phyloP scores from a whole-genome alignment of 2,888 invertebrate species.

The Capitulum mitella region DNA sequence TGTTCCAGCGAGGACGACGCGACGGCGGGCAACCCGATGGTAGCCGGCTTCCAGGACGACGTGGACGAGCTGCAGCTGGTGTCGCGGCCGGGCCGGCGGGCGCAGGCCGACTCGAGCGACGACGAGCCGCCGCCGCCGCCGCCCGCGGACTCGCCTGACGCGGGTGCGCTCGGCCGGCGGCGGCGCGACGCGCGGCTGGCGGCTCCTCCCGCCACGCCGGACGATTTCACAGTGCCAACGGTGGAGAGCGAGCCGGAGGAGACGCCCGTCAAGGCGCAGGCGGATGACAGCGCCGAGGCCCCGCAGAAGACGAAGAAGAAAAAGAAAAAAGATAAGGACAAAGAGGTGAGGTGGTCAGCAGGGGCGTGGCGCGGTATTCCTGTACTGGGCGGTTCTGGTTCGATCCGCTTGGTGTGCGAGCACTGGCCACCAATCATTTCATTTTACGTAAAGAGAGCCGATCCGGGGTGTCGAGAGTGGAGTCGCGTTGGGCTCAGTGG shows the following conservation, averaged over 20 bases:
- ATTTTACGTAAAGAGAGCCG: no score
- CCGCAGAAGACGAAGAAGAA: constrained; percentile 31
- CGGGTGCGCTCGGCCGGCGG: background rate
- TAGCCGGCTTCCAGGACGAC: constrained; percentile 48
- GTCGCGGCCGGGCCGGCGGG: background rate
- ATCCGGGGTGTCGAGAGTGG: no score
- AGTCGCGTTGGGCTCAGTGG: no score
- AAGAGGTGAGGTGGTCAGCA: constrained; percentile 26
- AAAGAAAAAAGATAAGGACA: constrained; percentile 33
- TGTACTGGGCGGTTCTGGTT: no score
- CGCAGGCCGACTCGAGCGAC: constrained; percentile 6
- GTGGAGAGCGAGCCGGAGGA: constrained; percentile 27
- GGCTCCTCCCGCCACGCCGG: background rate
- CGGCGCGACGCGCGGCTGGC: constrained; percentile 10
- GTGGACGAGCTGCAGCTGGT: constrained; percentile 40
- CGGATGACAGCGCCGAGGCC: constrained; percentile 29
- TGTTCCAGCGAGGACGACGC: constrained; percentile 38
- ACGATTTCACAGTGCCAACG: background rate
- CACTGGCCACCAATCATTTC: no score
- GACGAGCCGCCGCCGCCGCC: constrained; percentile 1
- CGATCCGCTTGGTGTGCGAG: no score
- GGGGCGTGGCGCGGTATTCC: no score
- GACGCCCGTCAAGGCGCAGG: constrained; percentile 27
- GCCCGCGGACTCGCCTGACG: background rate
- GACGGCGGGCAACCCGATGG: constrained; percentile 39